Percentiles rank a stretch among this genome's conserved stretches.
Evolutionary conservation across 2,797 vertebrate genomes (phyloP).

Genomic region (Staurois parvus): DNA sequence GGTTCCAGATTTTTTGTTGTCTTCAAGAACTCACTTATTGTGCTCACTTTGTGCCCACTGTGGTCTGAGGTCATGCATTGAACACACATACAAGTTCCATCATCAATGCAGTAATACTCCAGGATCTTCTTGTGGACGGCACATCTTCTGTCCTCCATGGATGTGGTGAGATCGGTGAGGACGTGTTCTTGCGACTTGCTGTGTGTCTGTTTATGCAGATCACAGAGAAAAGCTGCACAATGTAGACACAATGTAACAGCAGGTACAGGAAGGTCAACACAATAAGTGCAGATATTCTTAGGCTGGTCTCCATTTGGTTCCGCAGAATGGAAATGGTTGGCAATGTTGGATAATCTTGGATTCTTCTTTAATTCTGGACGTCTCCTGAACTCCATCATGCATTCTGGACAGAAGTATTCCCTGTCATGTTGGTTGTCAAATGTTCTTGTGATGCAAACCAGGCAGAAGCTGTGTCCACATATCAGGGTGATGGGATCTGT

Average conservation of each 20-base stretch:
- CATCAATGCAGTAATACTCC: background rate
- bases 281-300: background rate
- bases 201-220: too few relatives aligned
- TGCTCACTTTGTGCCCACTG: background rate
- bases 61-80: background rate
- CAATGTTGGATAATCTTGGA: background rate
- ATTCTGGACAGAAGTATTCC: too few relatives aligned
- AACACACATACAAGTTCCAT: background rate
- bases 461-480: background rate
- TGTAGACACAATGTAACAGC: constrained; percentile 5
- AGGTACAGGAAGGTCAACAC: background rate
- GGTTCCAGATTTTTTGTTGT: background rate
- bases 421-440: too few relatives aligned
- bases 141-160: background rate
- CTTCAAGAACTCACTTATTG: background rate
- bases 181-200: too few relatives aligned
- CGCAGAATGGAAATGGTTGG: background rate
- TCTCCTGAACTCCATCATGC: background rate
- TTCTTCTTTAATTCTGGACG: constrained; percentile 2
- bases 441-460: background rate
- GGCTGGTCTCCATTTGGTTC: background rate
- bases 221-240: too few relatives aligned
- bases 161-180: background rate
- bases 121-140: constrained; percentile 12
- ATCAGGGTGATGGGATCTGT: background rate